These are phyloP conservation scores for Julus scandinavius DNA, from an alignment of 2,888 invertebrate genomes.

Conservation along the genomic window DNA sequence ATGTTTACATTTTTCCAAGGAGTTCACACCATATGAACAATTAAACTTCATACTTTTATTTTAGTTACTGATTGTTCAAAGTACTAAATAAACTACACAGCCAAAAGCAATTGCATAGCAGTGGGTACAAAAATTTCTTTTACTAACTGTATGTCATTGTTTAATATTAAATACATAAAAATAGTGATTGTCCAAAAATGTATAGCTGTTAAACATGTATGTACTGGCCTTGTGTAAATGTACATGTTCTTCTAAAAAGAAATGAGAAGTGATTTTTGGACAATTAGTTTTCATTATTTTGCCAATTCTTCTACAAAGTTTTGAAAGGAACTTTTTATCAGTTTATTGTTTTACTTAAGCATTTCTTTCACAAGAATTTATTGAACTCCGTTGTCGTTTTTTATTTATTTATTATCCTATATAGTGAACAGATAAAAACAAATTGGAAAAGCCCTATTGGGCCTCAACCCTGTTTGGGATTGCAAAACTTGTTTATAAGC, in stretches of 20 bases:
- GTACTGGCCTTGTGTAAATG: too few relatives aligned
- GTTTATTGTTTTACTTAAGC: not conserved
- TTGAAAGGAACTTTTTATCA: not conserved
- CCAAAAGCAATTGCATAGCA: constrained; percentile 61
- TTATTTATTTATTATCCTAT: not conserved
- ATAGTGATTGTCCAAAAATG: too few relatives aligned
- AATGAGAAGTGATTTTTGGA: too few relatives aligned
- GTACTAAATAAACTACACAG: constrained; percentile 62
- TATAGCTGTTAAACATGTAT: too few relatives aligned
- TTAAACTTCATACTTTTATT: not conserved
- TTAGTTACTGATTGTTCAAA: constrained; percentile 60
- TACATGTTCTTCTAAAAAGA: too few relatives aligned
- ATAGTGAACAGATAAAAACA: not conserved
- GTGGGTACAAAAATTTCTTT: constrained; percentile 58
- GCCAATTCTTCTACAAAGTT: too few relatives aligned
- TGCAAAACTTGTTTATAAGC: too few relatives aligned
- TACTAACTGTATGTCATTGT: constrained; percentile 57
- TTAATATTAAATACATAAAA: too few relatives aligned
- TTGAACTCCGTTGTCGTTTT: not conserved
- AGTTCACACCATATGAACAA: not conserved
- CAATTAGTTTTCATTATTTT: too few relatives aligned
- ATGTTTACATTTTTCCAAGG: not conserved
- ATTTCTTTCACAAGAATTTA: not conserved
- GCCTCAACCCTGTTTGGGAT: too few relatives aligned
- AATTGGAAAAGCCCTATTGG: not conserved